A percentile compares a stretch with the other conserved stretches of the same genome.
Conservation (phyloP, 2,888 invertebrate species). For the Mongoloraphidia duomilia region DNA sequence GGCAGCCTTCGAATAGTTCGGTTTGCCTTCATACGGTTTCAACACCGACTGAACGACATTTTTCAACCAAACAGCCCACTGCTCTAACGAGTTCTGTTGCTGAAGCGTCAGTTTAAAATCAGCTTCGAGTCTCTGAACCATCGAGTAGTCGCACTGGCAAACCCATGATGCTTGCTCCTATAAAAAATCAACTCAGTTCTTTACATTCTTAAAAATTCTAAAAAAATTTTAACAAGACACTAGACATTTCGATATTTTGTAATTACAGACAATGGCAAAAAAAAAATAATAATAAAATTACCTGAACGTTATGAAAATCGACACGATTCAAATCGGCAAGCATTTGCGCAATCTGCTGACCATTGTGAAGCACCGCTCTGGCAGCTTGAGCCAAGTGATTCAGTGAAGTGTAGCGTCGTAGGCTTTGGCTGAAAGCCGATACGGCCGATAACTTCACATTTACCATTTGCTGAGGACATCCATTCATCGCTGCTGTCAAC, state of each 20-base stretch:
- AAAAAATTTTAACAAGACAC: no score
- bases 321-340: conserved; percentile 90
- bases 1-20: conserved; percentile 71
- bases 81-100: conserved; percentile 85
- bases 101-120: conserved; percentile 88
- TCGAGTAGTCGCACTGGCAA: conserved; percentile 80
- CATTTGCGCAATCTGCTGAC: conserved; percentile 93
- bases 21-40: conserved; percentile 72
- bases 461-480: conserved; percentile 67
- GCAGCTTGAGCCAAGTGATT: conserved; percentile 93
- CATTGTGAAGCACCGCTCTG: conserved; percentile 87
- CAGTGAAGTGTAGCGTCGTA: conserved; percentile 89
- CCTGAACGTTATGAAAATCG: conserved; percentile 94
- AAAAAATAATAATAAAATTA: conserved; percentile 21
- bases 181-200: conserved; percentile 4
- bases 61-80: conserved; percentile 97
- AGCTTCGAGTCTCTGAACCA: conserved; percentile 70
- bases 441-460: conserved; percentile 75
- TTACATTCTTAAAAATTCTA: not conserved
- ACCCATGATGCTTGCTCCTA: conserved; percentile 86
- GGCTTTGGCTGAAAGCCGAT: conserved; percentile 83
- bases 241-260: no score
- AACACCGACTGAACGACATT: conserved; percentile 81
- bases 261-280: no score
- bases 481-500: conserved; percentile 66